Evolutionary conservation across 2,797 vertebrate species (phyloP).

Genomic region (Alca torda): DNA sequence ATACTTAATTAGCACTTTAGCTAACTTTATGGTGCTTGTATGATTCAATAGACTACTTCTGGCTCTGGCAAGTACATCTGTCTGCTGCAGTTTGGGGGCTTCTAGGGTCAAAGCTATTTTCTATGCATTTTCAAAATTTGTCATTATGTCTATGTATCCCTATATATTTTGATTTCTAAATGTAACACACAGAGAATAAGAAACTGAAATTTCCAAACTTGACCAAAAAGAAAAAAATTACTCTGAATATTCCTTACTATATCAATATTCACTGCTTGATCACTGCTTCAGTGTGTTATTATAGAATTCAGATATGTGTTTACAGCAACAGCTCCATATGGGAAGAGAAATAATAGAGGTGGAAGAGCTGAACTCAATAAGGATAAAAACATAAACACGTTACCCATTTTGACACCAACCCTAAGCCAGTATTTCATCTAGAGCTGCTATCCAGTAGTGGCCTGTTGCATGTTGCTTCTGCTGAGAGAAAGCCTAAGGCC

Average conservation of each 20-base stretch:
- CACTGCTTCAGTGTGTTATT: background rate
- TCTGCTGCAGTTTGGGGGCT: background rate
- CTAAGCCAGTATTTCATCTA: background rate
- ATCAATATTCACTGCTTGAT: background rate
- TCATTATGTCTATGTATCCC: background rate
- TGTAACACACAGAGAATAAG: background rate
- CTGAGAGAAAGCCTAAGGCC: background rate
- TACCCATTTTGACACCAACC: background rate
- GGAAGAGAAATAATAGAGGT: background rate
- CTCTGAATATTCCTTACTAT: background rate
- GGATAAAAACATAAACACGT: background rate
- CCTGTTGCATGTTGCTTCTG: background rate
- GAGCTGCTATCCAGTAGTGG: background rate
- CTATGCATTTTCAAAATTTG: background rate
- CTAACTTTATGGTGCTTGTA: conserved; percentile 62
- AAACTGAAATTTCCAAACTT: background rate
- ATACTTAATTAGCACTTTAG: conserved; percentile 69
- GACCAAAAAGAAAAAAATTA: background rate
- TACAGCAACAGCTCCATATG: background rate
- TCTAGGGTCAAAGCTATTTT: conserved; percentile 2
- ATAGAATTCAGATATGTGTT: background rate
- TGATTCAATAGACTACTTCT: conserved; percentile 36
- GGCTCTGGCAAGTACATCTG: background rate
- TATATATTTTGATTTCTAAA: background rate
- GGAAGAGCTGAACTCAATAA: background rate